Evolutionary conservation across 2,113 vertebrate genomes (phyloP), one percentile per base, ranked within the genome.

Genomic region (Apteryx owenii): DNA sequence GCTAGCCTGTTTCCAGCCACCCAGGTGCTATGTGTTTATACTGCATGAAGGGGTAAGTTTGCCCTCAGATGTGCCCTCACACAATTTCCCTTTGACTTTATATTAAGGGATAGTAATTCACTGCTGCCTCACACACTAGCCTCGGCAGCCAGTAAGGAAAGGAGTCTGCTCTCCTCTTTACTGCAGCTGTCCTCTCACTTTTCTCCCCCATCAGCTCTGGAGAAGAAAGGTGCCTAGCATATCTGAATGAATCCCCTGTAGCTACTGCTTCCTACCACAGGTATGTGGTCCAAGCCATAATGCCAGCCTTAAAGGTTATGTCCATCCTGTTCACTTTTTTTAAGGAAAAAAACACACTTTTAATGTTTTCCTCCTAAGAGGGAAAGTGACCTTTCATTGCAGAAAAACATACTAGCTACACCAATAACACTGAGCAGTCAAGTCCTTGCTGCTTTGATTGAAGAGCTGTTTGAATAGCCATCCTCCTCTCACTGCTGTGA

Each of bases 301-400:
- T 66, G 60, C 54, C 82, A 68, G 60, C 82, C 51, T 90, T 72
- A 86, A 92, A 95, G 84, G 87, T 92, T 93, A 85, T 61, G 40
- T 25, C 92, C 84, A 85, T 87, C 65, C 84, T 0, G 2, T 50
- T 92, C 93, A 65, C 87, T 97, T 86, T 51, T 68, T 75, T 84
- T 70, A 72, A 61, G 53, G 12, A 40, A 60, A 53, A 81, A 78
- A 64, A 16, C 5, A 36, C 20, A 65, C 66, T 69, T 89, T 28
- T 58, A 88, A 58, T 89, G 53, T 21, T 84, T 85, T 91, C 69
- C 46, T 68, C 60, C 72, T 79, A 76, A 72, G 83, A 90, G 54
- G 17, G 18, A 79, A 95, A 95, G 86, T 61, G 14, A 90, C 92
- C 88, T 93, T 89, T 93, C 65, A n/a, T 48, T 85, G 83, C 89